Evolutionary conservation across 2,113 vertebrate genomes (phyloP).

Genomic region (Caretta caretta): DNA sequence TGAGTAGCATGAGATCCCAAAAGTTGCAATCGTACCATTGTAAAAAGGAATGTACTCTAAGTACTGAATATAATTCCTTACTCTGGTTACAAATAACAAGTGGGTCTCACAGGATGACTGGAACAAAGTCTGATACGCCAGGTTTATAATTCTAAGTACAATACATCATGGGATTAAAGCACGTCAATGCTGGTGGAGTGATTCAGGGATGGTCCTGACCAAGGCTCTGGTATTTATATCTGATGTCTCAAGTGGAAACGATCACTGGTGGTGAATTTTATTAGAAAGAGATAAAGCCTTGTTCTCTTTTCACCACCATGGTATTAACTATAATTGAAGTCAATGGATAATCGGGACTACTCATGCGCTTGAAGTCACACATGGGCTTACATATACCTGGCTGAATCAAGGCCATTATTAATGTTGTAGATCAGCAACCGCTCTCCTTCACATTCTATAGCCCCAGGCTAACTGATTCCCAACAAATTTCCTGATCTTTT

Average conservation of each 20-base stretch:
- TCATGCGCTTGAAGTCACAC: accelerated
- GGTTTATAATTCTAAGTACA: background rate
- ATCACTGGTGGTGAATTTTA: accelerated
- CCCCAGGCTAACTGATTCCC: background rate
- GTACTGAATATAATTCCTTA: background rate
- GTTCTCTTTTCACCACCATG: background rate
- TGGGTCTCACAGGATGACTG: accelerated
- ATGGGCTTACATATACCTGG: accelerated
- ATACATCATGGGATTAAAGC: accelerated
- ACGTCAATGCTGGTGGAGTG: accelerated
- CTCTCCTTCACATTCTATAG: background rate
- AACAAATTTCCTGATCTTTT: background rate
- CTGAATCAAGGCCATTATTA: accelerated
- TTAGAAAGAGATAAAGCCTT: background rate
- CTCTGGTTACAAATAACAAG: accelerated
- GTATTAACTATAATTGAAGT: accelerated
- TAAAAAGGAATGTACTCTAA: background rate
- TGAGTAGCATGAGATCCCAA: background rate
- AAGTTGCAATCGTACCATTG: accelerated
- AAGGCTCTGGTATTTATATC: background rate
- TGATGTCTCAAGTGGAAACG: background rate
- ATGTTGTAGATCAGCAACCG: accelerated
- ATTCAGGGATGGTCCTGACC: accelerated
- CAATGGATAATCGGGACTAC: accelerated
- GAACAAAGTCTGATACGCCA: accelerated